phyloP scores from a whole-genome alignment of 2,113 vertebrate genomes.

The Entelurus aequoreus region DNA sequence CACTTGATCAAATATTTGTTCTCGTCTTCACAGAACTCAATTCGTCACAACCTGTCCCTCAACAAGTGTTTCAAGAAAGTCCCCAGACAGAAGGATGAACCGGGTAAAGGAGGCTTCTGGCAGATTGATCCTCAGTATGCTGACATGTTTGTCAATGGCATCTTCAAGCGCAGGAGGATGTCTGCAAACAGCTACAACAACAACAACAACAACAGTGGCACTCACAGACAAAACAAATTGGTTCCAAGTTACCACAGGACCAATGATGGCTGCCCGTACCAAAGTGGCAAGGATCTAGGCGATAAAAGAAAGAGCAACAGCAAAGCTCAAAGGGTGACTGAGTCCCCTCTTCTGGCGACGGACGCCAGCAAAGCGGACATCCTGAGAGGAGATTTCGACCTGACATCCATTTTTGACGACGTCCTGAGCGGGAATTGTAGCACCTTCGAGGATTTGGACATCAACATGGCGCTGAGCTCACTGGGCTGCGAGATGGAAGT shows the following conservation, averaged over 20 bases:
- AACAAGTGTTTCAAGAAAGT: slow-evolving; percentile 96
- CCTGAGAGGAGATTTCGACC: slow-evolving; percentile 72
- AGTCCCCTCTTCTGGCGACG: slow-evolving; percentile 66
- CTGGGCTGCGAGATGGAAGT: slow-evolving; percentile 73
- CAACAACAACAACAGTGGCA: slow-evolving; percentile 11
- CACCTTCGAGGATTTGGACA: slow-evolving; percentile 80
- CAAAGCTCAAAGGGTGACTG: slow-evolving; percentile 50
- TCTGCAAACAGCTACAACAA: slow-evolving; percentile 66
- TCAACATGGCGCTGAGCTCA: slow-evolving; percentile 74
- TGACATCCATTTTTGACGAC: slow-evolving; percentile 74
- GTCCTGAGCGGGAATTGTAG: slow-evolving; percentile 72
- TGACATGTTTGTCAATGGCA: slow-evolving; percentile 79
- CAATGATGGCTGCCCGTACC: slow-evolving; percentile 57
- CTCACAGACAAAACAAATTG: slow-evolving; percentile 63
- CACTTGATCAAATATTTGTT: neutral
- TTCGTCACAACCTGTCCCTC: slow-evolving; percentile 89
- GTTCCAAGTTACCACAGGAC: slow-evolving; percentile 41
- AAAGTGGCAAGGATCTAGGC: slow-evolving; percentile 27
- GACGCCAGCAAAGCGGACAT: slow-evolving; percentile 62
- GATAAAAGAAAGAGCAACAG: slow-evolving; percentile 55
- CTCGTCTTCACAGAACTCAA: slow-evolving; percentile 79
- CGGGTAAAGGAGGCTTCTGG: slow-evolving; percentile 89
- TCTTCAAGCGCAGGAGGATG: slow-evolving; percentile 77
- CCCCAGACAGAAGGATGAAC: slow-evolving; percentile 86
- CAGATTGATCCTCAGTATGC: slow-evolving; percentile 81